Conservation (phyloP, 1,140 invertebrate species). For the Phocides pigmalion region DNA sequence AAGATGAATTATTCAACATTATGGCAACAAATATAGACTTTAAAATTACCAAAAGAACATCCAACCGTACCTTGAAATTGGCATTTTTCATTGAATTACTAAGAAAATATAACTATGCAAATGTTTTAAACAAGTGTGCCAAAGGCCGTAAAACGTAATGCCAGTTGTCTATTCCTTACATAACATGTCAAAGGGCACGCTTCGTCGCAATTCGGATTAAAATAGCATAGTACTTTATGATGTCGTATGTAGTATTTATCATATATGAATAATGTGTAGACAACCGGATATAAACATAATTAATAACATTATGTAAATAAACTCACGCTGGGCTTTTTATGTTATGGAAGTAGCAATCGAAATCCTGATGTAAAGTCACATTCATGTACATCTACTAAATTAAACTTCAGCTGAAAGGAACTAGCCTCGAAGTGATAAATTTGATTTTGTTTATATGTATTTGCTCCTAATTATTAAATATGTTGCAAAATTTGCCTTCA, state of each 20-base stretch:
- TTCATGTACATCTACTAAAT: too few relatives aligned
- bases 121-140: neutral
- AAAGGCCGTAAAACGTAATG: slow-evolving; percentile 4
- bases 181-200: slow-evolving; percentile 10
- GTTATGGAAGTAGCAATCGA: neutral
- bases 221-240: neutral
- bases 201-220: neutral
- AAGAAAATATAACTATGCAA: neutral
- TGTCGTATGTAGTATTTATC: slow-evolving; percentile 3
- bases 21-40: too few relatives aligned
- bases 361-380: neutral
- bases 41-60: too few relatives aligned
- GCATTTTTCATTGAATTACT: neutral
- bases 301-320: slow-evolving; percentile 17
- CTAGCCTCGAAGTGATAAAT: too few relatives aligned
- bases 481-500: too few relatives aligned
- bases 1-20: too few relatives aligned
- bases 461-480: too few relatives aligned
- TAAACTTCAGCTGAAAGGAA: too few relatives aligned
- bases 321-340: slow-evolving; percentile 4
- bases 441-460: too few relatives aligned
- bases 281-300: slow-evolving; percentile 11
- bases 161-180: slow-evolving; percentile 3
- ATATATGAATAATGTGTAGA: slow-evolving; percentile 16
- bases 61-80: too few relatives aligned